Conservation (phyloP, 2,113 vertebrate genomes). For the Macaca fascicularis region DNA sequence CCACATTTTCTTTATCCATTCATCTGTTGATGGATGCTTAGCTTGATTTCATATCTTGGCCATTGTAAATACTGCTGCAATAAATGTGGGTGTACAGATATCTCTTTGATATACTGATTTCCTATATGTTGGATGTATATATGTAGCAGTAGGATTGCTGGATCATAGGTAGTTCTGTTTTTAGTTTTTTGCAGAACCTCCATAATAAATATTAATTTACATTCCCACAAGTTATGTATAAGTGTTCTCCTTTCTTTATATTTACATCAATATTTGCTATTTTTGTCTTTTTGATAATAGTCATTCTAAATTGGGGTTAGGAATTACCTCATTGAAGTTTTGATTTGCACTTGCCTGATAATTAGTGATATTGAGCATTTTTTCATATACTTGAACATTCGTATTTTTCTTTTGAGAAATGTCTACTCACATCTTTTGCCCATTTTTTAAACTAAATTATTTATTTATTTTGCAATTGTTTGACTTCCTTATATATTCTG, state of each 20-base stretch:
- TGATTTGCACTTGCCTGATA: neutral
- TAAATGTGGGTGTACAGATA: neutral
- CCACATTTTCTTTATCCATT: neutral
- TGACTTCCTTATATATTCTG: neutral
- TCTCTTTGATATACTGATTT: neutral
- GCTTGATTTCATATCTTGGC: neutral
- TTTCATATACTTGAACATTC: neutral
- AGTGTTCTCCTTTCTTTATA: neutral
- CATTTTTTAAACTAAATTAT: neutral
- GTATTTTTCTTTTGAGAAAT: neutral
- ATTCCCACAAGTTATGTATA: neutral
- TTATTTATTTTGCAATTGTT: neutral
- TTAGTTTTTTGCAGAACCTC: neutral
- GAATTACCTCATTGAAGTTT: neutral
- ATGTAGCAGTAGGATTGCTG: neutral
- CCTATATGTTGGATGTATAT: neutral
- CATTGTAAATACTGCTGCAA: neutral
- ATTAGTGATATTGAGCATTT: neutral
- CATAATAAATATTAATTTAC: neutral
- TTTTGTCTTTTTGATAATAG: neutral
- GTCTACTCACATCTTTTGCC: neutral
- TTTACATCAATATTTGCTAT: neutral
- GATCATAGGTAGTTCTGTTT: neutral
- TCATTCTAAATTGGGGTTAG: neutral
- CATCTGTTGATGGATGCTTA: neutral